Base-by-base conservation (phyloP, 37 sponge, comb jelly and placozoan species). In the Aphrocallistes beatrix region DNA sequence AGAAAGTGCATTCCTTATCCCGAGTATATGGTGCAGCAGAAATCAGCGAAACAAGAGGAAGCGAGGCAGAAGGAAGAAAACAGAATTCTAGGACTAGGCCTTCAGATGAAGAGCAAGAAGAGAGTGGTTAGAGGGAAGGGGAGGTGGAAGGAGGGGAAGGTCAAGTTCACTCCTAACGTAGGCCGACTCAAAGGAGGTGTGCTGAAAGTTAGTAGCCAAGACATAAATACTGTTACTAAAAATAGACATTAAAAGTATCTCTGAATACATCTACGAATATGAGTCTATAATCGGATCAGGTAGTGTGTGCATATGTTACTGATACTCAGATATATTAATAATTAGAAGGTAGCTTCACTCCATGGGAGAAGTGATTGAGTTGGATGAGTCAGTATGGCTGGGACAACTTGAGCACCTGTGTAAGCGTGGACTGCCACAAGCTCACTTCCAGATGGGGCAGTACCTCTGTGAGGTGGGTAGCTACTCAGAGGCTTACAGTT, bases 391-490 rank as follows among this genome's bases (percentile, higher is more conserved):
- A 3, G 75, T 60, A 13, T 60, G 75, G 75, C 75, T 60, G 75
- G 3, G 34, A 3, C 75, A 60, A 30, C 75, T 60, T 19, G 75
- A 60, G 75, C 21, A 19, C 34, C 75, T 60, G 17, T 60, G 75
- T 17, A 37, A 82, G 45, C 83, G n/a, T 6, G 45, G 45, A 25
- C 45, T 40, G 25, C 83, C 83, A 8, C 83, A 82, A 37, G 83
- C 83, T 6, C 83, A 40, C 39, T 82, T 82, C 45, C 83, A 82
- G 45, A 60, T 60, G 75, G 75, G 75, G n/a, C 75, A 60, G 75
- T 60, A 60, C 34, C 75, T 60, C 17, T 60, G 75, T 60, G 75
- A 60, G 10, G 34, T 6, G 25, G 75, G 75, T 6, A 60, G 75
- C 34, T 60, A 25, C 75, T 60, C 75, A 25, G 75, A 3, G 17